Base-by-base conservation (phyloP, 2,888 invertebrate species). In the Muschampia plurimacula region DNA sequence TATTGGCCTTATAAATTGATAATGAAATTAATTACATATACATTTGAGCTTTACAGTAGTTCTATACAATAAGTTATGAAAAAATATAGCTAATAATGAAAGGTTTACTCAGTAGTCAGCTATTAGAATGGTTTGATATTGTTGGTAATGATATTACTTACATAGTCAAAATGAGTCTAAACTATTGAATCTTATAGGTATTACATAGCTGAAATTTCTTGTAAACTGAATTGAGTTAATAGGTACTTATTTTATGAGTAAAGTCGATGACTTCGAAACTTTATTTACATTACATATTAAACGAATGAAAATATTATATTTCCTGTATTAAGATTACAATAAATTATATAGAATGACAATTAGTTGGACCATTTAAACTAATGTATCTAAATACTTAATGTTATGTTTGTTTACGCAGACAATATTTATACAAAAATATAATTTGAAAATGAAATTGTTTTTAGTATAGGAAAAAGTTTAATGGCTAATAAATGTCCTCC, bases 391-490 rank as follows among this genome's bases (percentile, higher is more conserved):
- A 84, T 81, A 83, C 84, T 86, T 85, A 82, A 80, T 79, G 44
- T 67, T 60, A 85, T 85, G 86, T 86, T 67, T 87, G 82, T 84
- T 81, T 83, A 81, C 82, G 86, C 87, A 84, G 84, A 87, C 84
- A 91, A 92, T 90, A 90, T 86, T 85, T 90, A 88, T 93, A 93
- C 92, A 93, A 93, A 93, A 93, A 93, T 93, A 93, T 91, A 86
- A 89, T 89, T 89, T 89, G 84, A 83, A 82, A 82, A 81, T 84
- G 81, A 82, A 83, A 84, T 80, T 80, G 80, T 81, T 80, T 73
- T 57, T 28, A 57, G 28, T 57, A 57, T 74, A 74, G 44, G 67
- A 46, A 72, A 69, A 73, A 76, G 75, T 75, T 83, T 83, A 82
- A 81, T 76, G 80, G 81, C 80, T 80, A 83, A 82, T 79, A 77